Evolutionary conservation across 2,113 vertebrate genomes (phyloP).

Genomic region (Jacana jacana): DNA sequence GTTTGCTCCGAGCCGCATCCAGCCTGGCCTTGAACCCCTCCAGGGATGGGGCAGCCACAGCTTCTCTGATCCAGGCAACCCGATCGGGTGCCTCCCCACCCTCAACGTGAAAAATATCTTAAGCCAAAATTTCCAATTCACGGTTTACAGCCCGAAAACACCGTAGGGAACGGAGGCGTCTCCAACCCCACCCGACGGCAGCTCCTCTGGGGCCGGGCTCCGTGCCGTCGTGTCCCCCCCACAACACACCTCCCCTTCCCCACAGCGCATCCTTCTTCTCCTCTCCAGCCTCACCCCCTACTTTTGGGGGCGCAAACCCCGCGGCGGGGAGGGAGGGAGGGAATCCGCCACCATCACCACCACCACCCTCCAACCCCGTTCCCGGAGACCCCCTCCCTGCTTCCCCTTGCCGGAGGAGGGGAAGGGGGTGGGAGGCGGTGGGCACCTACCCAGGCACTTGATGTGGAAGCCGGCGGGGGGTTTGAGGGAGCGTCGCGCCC

Average conservation of each 20-base stretch:
- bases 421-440: background rate
- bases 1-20: background rate
- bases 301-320: background rate
- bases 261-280: background rate
- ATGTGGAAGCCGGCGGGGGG: slow-evolving; percentile 92
- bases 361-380: too few species aligned
- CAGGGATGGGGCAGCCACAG: background rate
- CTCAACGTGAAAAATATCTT: background rate
- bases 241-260: background rate
- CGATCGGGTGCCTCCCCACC: background rate
- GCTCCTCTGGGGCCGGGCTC: too few species aligned
- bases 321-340: background rate
- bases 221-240: too few species aligned
- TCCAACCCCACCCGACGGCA: background rate
- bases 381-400: background rate
- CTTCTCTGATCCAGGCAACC: background rate
- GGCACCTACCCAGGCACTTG: slow-evolving; percentile 89
- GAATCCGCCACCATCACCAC: background rate
- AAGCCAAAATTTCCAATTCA: background rate
- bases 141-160: background rate
- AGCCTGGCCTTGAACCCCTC: background rate
- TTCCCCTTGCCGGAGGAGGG: too few species aligned
- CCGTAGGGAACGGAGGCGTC: background rate
- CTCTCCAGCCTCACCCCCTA: background rate
- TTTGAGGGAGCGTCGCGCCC: slow-evolving; percentile 89